Base-by-base conservation (phyloP, 1,140 invertebrate genomes). In the Orussus abietinus region DNA sequence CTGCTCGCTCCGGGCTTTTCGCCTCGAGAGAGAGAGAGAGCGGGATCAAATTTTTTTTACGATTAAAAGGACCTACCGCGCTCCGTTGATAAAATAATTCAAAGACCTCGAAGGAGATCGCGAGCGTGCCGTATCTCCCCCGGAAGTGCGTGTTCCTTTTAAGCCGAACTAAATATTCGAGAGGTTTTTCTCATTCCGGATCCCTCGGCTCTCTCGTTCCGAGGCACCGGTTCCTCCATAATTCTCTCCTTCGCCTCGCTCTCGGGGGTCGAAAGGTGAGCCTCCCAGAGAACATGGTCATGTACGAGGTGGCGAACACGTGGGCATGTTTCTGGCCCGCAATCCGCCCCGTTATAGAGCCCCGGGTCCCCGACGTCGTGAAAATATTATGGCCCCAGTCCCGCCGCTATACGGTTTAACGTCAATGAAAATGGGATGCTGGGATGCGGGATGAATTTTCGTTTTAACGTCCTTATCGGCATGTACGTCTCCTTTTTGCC, bases 231-330 rank as follows among this genome's bases (percentile, higher is more conserved):
- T 31, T 35, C 15, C 17, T 37, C 19, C 36, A 21, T 32, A 13
- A 12, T 5, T 13, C 17, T n/a, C 35, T 43, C 32, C 25, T 31
- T 42, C 30, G 37, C 31, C n/a, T 19, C 25, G 45, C n/a, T n/a
- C 29, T 51, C 43, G 34, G 34, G 38, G 59, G 59, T 65, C 53
- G 58, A 59, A 64, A 62, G 52, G 53, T 58, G 57, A 64, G 43
- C 45, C 37, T n/a, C n/a, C n/a, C n/a, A n/a, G n/a, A n/a, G n/a
- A n/a, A 25, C 30, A 33, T 41, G 29, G 39, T 33, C 28, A 33
- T 41, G 29, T 41, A 32, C 39, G 39, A 32, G 28, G 33, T 40
- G 35, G 41, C 22, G 26, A 36, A 18, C 41, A 36, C 41, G 41
- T 35, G 41, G 41, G 22, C 32, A 17, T 9, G n/a, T 6, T 34